Percentiles rank a stretch among this genome's conserved stretches.
Conservation (phyloP, 1,140 invertebrate species). For the Drosophila littoralis region DNA sequence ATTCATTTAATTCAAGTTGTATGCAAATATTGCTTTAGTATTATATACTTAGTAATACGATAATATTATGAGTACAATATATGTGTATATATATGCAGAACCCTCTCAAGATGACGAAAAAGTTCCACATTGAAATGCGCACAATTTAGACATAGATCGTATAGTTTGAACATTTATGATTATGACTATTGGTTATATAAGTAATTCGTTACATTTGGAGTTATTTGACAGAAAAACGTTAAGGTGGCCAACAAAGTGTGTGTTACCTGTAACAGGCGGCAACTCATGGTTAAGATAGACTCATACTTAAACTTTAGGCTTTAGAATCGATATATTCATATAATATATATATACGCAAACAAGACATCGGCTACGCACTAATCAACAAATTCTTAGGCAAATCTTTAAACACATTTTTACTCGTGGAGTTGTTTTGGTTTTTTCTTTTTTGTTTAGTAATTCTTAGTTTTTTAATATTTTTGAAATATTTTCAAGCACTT, state of each 20-base stretch:
- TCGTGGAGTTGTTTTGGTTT: conserved; percentile 22
- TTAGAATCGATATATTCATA: conserved; percentile 4
- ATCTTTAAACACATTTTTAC: conserved; percentile 33
- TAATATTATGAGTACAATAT: conserved; percentile 35
- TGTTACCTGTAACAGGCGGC: conserved; percentile 14
- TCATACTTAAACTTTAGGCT: conserved; percentile 19
- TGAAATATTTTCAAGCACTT: conserved; percentile 78
- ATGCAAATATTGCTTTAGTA: conserved; percentile 58
- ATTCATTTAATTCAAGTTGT: conserved; percentile 45
- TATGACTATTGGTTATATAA: conserved; percentile 56
- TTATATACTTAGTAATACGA: conserved; percentile 39
- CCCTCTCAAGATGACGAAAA: conserved; percentile 3
- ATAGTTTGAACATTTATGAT: conserved; percentile 52
- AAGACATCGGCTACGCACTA: conserved; percentile 68
- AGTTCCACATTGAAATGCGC: conserved; percentile 52
- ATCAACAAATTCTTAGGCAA: conserved; percentile 69
- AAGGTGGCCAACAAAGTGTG: conserved; percentile 24
- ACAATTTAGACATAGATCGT: conserved; percentile 39
- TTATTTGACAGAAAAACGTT: conserved; percentile 25
- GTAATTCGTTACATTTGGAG: conserved; percentile 65
- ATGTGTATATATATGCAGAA: conserved; percentile 20
- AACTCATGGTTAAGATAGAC: conserved; percentile 31
- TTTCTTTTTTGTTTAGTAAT: conserved; percentile 24
- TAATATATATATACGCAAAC: conserved; percentile 51
- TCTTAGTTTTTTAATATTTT: conserved; percentile 14